Evolutionary conservation across 2,888 invertebrate species (phyloP).

Genomic region (Fragum fragum): DNA sequence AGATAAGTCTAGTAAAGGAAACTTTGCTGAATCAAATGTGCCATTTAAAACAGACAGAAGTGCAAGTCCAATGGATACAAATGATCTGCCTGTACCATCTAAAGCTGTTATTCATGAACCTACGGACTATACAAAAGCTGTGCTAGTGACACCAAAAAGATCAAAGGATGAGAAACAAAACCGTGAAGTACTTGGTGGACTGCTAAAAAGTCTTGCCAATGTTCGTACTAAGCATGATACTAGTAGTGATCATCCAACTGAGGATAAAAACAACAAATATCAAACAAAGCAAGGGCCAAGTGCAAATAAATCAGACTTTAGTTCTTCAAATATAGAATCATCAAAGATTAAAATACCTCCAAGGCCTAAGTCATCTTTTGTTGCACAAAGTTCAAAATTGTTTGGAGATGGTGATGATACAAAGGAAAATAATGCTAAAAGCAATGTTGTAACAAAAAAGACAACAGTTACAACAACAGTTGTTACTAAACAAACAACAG

Average conservation of each 20-base stretch:
- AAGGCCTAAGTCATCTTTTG: conserved; percentile 65
- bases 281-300: conserved; percentile 15
- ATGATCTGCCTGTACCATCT: conserved; percentile 46
- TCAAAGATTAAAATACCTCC: conserved; percentile 26
- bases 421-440: conserved; percentile 44
- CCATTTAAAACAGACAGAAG: conserved; percentile 30
- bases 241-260: conserved; percentile 9
- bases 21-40: conserved; percentile 16
- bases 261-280: neutral
- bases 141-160: conserved; percentile 61
- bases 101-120: conserved; percentile 59
- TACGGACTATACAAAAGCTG: conserved; percentile 58
- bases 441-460: conserved; percentile 38
- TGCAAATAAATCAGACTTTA: neutral
- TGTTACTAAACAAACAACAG: conserved; percentile 32
- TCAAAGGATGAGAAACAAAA: conserved; percentile 58
- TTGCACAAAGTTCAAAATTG: conserved; percentile 48
- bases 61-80: conserved; percentile 60
- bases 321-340: neutral
- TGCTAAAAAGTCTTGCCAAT: conserved; percentile 75
- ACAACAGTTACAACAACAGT: conserved; percentile 48
- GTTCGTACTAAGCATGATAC: conserved; percentile 67
- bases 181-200: conserved; percentile 71
- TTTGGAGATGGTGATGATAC: conserved; percentile 39
- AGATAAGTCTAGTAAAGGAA: neutral